Conservation (phyloP, 2,797 vertebrate species). For the Psittacula derbiana region DNA sequence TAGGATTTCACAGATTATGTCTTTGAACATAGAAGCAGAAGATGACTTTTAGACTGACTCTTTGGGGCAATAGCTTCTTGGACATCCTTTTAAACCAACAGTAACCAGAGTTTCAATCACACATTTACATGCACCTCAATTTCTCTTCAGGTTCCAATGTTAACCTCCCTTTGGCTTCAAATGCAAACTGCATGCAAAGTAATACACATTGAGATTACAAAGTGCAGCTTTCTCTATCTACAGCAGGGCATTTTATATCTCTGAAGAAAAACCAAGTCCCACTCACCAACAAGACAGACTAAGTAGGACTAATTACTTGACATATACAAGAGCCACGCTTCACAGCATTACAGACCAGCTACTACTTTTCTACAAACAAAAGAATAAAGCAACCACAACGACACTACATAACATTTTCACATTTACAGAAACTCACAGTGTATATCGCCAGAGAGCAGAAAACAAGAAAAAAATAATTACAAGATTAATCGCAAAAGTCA, state of each 20-base stretch:
- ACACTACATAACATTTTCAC: not conserved
- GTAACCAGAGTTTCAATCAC: not conserved
- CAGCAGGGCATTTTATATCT: not conserved
- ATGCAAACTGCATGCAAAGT: not conserved
- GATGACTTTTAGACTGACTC: not conserved
- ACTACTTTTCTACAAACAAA: not conserved
- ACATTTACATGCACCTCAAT: not conserved
- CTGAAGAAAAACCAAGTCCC: not conserved
- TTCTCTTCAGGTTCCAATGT: not conserved
- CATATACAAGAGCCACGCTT: not conserved
- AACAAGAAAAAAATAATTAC: slow-evolving; percentile 1
- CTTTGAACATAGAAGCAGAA: not conserved
- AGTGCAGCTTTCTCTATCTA: not conserved
- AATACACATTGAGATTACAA: not conserved
- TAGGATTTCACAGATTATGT: not conserved
- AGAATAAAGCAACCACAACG: not conserved
- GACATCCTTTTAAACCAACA: not conserved
- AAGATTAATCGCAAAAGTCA: not conserved
- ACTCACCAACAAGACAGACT: not conserved
- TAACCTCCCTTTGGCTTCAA: not conserved
- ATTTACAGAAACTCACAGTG: slow-evolving; percentile 23
- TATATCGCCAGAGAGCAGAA: slow-evolving; percentile 30
- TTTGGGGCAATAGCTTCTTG: not conserved
- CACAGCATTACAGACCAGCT: not conserved
- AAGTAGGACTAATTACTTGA: not conserved